Conservation (phyloP, 2,888 invertebrate species). For the Caenorhabditis japonica region DNA sequence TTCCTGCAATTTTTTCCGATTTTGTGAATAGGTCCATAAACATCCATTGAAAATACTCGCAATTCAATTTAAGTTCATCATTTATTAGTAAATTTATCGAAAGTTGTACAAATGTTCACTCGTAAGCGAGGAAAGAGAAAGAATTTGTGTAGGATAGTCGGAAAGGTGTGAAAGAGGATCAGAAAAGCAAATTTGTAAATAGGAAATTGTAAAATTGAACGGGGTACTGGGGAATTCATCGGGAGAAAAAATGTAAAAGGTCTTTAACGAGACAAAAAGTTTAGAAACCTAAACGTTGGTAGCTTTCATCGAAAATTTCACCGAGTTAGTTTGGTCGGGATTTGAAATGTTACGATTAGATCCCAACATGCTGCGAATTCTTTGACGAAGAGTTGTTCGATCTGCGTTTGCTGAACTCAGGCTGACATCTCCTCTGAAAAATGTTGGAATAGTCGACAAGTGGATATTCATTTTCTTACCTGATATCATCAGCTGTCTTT, state of each 20-base stretch:
- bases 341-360: slow-evolving; percentile 53
- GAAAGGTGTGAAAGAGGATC: no score
- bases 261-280: slow-evolving; percentile 4
- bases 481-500: slow-evolving; percentile 33
- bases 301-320: slow-evolving; percentile 35
- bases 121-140: slow-evolving; percentile 32
- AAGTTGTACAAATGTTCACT: no score
- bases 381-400: slow-evolving; percentile 54
- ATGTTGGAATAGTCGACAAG: background rate
- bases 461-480: no score
- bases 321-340: slow-evolving; percentile 18
- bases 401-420: slow-evolving; percentile 31
- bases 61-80: no score
- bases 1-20: no score
- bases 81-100: no score
- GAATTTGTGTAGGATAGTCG: background rate
- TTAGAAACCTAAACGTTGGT: slow-evolving; percentile 39
- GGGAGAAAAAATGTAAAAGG: background rate
- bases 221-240: slow-evolving; percentile 1
- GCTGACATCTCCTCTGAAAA: slow-evolving; percentile 51
- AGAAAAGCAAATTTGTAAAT: slow-evolving; percentile 24
- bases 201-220: background rate
- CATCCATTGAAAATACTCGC: no score
- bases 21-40: no score
- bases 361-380: slow-evolving; percentile 60